A percentile compares a stretch with the other conserved stretches of the same genome.
Conservation (phyloP, 2,888 invertebrate species). For the Oligia latruncula region DNA sequence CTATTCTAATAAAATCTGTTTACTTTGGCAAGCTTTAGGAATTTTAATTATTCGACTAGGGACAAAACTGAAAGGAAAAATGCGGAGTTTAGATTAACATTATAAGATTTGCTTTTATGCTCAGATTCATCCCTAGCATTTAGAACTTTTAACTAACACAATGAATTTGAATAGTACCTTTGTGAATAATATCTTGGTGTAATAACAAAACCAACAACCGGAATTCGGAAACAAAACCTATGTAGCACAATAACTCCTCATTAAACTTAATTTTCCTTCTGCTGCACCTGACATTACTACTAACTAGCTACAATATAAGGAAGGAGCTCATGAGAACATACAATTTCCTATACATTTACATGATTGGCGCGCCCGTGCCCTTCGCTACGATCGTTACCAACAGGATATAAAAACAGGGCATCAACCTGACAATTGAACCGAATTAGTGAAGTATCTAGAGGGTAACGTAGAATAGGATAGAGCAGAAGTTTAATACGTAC, state of each 20-base stretch:
- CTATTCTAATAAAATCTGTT: slow-evolving; percentile 27
- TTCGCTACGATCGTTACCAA: slow-evolving; percentile 54
- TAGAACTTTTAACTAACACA: background rate
- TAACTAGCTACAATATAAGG: slow-evolving; percentile 20
- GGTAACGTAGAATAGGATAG: background rate
- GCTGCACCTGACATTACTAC: slow-evolving; percentile 17
- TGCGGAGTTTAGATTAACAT: background rate
- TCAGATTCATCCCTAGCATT: background rate
- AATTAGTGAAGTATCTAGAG: slow-evolving; percentile 51
- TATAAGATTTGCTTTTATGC: background rate
- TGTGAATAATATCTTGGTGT: background rate
- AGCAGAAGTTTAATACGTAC: slow-evolving; percentile 34
- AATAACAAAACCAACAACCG: background rate
- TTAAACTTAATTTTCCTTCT: slow-evolving; percentile 32
- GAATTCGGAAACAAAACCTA: slow-evolving; percentile 21
- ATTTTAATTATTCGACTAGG: slow-evolving; percentile 12
- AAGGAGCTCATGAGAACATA: slow-evolving; percentile 34
- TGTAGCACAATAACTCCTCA: slow-evolving; percentile 1
- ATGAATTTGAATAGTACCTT: background rate
- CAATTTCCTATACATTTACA: slow-evolving; percentile 36
- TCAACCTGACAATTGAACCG: slow-evolving; percentile 73
- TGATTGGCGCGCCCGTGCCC: slow-evolving; percentile 51
- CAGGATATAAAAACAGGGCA: slow-evolving; percentile 71
- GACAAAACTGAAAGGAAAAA: background rate
- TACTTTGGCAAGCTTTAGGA: slow-evolving; percentile 12